Evolutionary conservation across 2,888 invertebrate genomes (phyloP), one percentile per base, ranked within the genome.

Genomic region (Diplazon laetatorius): DNA sequence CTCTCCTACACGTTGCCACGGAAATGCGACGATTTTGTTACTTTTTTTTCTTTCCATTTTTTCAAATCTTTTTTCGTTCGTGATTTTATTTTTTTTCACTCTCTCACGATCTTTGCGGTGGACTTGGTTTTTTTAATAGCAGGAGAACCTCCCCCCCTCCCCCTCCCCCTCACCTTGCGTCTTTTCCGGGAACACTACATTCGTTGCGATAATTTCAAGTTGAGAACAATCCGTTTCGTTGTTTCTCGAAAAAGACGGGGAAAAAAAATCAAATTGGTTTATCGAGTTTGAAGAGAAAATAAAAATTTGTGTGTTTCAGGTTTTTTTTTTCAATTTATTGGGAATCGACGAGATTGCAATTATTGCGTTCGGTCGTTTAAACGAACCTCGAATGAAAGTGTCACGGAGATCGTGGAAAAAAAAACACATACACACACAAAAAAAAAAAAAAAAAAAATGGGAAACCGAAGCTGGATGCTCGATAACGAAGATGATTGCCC

Each of bases 401-500:
- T 55, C 59, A 48, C 62, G 52, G 50, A 59, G 70, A 70, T 73
- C 72, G 50, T 39, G 44, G n/a, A 50, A 22, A 71, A 72, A 66
- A 30, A n/a, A n/a, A n/a, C n/a, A n/a, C n/a, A n/a, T n/a, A n/a
- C n/a, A n/a, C n/a, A n/a, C n/a, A n/a, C n/a, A n/a, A n/a, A n/a
- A n/a, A n/a, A n/a, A n/a, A n/a, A n/a, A n/a, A n/a, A n/a, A n/a
- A n/a, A n/a, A n/a, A n/a, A n/a, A n/a, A n/a, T n/a, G n/a, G 10
- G 50, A 73, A 63, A 57, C 57, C 63, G 42, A 48, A 39, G 59
- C 50, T 42, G 55, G 48, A 59, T 71, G 52, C 37, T 63, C 68
- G 57, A 69, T 77, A 77, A 72, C 77, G 72, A 68, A 68, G 59
- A 44, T 59, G 63, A 78, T 74, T 73, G 69, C 73, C 70, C 59